phyloP scores from a whole-genome alignment of 2,888 invertebrate species.

The Lepeophtheirus nordmannii region DNA sequence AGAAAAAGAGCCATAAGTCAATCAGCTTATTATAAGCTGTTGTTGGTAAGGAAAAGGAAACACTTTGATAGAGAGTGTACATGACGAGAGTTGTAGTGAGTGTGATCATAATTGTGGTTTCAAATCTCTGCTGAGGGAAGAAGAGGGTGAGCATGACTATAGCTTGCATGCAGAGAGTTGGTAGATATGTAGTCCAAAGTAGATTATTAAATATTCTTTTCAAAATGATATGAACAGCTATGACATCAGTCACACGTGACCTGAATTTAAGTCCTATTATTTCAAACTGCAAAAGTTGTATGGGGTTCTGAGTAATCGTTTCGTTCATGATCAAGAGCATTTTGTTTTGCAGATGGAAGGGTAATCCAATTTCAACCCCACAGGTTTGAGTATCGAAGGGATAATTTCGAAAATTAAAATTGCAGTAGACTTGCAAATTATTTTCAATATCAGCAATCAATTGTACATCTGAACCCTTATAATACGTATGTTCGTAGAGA shows the following conservation, averaged over 20 bases:
- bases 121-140: slow-evolving; percentile 8
- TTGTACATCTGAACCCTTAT: neutral
- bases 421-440: neutral
- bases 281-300: too few relatives aligned
- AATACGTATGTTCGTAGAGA: neutral
- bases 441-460: neutral
- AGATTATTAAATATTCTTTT: neutral
- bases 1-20: slow-evolving; percentile 12
- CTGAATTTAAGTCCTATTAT: too few relatives aligned
- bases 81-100: slow-evolving; percentile 14
- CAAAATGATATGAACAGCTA: neutral
- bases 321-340: too few relatives aligned
- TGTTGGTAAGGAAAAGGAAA: neutral
- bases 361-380: neutral
- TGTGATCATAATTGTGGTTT: slow-evolving; percentile 12
- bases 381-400: slow-evolving; percentile 13
- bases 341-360: too few relatives aligned
- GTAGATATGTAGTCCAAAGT: slow-evolving; percentile 6
- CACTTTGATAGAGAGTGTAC: slow-evolving; percentile 14
- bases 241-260: too few relatives aligned
- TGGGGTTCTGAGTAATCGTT: too few relatives aligned
- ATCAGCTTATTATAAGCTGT: slow-evolving; percentile 10
- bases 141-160: neutral
- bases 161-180: neutral
- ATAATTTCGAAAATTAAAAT: neutral